phyloP scores from a whole-genome alignment of 2,797 vertebrate genomes.

The Enteromius fasciolatus region DNA sequence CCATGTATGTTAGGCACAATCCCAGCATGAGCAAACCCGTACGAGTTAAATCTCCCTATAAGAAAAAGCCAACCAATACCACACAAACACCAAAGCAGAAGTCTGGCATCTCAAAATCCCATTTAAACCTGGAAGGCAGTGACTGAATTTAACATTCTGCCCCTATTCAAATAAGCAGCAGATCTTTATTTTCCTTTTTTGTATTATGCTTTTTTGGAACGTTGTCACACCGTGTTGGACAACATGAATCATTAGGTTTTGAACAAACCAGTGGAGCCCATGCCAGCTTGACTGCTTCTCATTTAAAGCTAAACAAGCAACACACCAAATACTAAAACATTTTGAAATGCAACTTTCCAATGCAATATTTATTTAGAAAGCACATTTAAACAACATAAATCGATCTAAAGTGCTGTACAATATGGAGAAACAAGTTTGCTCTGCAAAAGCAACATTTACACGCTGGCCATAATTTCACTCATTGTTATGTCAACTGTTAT shows the following conservation, averaged over 20 bases:
- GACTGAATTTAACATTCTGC: neutral
- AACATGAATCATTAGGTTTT: neutral
- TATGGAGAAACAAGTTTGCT: neutral
- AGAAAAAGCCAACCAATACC: neutral
- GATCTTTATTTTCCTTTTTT: neutral
- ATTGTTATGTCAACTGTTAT: neutral
- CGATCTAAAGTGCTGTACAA: neutral
- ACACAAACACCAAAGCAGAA: constrained; percentile 16
- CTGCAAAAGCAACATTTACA: neutral
- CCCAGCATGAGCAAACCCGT: neutral
- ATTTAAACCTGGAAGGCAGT: neutral
- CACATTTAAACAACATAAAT: neutral
- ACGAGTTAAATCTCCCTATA: neutral
- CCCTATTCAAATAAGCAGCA: neutral
- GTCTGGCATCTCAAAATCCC: neutral
- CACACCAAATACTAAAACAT: neutral
- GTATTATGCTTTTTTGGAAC: neutral
- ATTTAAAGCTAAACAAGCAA: neutral
- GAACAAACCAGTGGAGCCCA: neutral
- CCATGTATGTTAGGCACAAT: neutral
- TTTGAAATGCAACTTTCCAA: neutral
- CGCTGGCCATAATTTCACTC: neutral
- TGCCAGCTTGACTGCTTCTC: neutral
- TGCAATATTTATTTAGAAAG: neutral
- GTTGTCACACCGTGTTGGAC: neutral